Evolutionary conservation across 1,140 invertebrate species (phyloP), one percentile per base, ranked within the genome.

Genomic region (Drosophila asahinai): DNA sequence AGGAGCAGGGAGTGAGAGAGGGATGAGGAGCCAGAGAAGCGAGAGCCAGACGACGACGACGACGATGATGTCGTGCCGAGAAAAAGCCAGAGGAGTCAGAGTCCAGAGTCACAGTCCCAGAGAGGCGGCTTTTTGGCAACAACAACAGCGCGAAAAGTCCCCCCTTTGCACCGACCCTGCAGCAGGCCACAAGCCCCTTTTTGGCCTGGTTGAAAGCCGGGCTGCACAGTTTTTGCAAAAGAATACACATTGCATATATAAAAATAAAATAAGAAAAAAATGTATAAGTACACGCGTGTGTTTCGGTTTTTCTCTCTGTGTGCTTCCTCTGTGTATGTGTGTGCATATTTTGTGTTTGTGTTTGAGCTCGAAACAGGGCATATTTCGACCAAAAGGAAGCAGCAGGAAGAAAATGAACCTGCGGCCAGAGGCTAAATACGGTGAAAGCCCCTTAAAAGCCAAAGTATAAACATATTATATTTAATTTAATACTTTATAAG

Each of bases 241-340:
- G 42, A 70, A 80, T 82, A 79, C 68, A 81, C 74, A 86, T 76
- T 89, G 84, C 80, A 86, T 77, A 87, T 55, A 38, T 25, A 57
- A 38, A 57, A 57, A 40, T 11, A 54, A 12, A 57, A 40, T 5
- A 52, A 27, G 1, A 22, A 38, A 15, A 15, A 36, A 12, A 80
- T 64, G 57, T 81, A 78, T 81, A 89, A 89, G 83, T 83, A 87
- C 65, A 87, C 82, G 84, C 83, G 84, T 87, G 61, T 57, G 64
- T 57, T 25, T 43, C 6, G 15, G 40, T 42, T 55, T 55, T 36
- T 36, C 30, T 36, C 33, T 3, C 33, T 8, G 17, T 55, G 17
- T 55, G 17, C 36, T 4, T 14, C 9, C 27, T 27, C 30, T 30
- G 5, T 60, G n/a, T 48, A 15, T 48, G 19, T 66, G 42, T 64